Base-by-base conservation (phyloP, 2,113 vertebrate species). In the Lipophrys pholis region DNA sequence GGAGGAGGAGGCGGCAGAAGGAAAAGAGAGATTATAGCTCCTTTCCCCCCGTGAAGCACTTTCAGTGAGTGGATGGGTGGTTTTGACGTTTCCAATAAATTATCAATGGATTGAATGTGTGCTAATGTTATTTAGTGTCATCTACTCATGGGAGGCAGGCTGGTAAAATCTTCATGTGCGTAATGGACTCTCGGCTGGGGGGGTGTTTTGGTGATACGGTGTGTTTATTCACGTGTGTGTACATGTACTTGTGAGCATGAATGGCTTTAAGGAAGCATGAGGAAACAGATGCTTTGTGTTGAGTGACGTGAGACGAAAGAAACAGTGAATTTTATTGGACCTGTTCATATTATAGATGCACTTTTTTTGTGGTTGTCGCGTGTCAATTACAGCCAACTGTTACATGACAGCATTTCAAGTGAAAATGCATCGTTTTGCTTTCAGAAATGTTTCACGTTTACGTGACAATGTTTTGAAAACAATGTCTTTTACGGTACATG, bases 61-160 rank as follows among this genome's bases (percentile, higher is more conserved):
- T 48, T 11, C 38, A 48, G 57, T 41, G 5, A 49, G 59, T 62
- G 43, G 30, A 65, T 15, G 45, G 52, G 36, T 46, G 63, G 39
- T 40, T 57, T 16, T 70, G 65, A 81, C 61, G 11, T 59, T 16
- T 40, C 35, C 5, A 21, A 43, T 81, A 35, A 81, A 81, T 78
- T 70, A 84, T 78, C 59, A 65, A 50, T 78, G 69, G 41, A 73
- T 30, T 15, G 65, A n/a, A 11, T 40, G 64, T 10, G 46, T 67
- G 64, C 51, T 74, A 51, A 66, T 77, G 43, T 12, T 48, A 17
- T 57, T 55, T 55, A 65, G 54, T 38, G 50, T 61, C 69, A n/a
- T 36, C 21, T 58, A 7, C 17, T 69, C 17, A 54, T 1, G 5
- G 11, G 12, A 35, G 1, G 43, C 12, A 11, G 17, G 30, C 48